A percentile compares a stretch with the other conserved stretches of the same genome.
Evolutionary conservation across 2,113 vertebrate genomes (phyloP).

Genomic region (Pungitius pungitius): DNA sequence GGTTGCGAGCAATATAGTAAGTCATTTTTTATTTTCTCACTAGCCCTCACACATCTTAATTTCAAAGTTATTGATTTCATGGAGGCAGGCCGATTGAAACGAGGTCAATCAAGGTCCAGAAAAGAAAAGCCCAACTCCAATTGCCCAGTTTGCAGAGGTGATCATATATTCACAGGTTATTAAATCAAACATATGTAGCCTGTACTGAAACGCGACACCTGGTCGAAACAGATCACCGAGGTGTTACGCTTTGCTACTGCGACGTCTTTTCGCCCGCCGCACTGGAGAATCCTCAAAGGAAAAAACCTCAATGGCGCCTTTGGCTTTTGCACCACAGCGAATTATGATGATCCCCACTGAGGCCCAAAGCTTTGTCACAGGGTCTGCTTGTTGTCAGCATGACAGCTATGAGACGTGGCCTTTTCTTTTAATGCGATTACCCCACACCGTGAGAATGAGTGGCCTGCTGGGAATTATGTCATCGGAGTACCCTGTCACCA

Average conservation of each 20-base stretch:
- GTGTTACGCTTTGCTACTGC: slow-evolving; percentile 40
- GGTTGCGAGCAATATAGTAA: slow-evolving; percentile 47
- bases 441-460: slow-evolving; percentile 51
- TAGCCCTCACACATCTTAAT: slow-evolving; percentile 24
- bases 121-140: neutral
- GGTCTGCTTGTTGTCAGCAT: slow-evolving; percentile 45
- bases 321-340: slow-evolving; percentile 46
- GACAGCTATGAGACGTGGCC: slow-evolving; percentile 53
- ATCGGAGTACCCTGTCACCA: slow-evolving; percentile 32
- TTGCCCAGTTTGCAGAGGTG: slow-evolving; percentile 6
- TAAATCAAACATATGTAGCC: neutral
- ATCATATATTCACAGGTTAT: neutral
- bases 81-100: slow-evolving; percentile 2
- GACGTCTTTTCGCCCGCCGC: slow-evolving; percentile 23
- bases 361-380: slow-evolving; percentile 66
- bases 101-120: slow-evolving; percentile 21
- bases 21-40: slow-evolving; percentile 42
- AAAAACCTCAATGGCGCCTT: neutral
- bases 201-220: neutral
- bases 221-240: slow-evolving; percentile 58
- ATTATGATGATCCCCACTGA: slow-evolving; percentile 64
- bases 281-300: slow-evolving; percentile 24
- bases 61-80: slow-evolving; percentile 32
- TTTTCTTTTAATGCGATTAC: slow-evolving; percentile 62
- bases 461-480: slow-evolving; percentile 45